phyloP scores from a whole-genome alignment of 2,113 vertebrate species.

The Eidolon helvum region DNA sequence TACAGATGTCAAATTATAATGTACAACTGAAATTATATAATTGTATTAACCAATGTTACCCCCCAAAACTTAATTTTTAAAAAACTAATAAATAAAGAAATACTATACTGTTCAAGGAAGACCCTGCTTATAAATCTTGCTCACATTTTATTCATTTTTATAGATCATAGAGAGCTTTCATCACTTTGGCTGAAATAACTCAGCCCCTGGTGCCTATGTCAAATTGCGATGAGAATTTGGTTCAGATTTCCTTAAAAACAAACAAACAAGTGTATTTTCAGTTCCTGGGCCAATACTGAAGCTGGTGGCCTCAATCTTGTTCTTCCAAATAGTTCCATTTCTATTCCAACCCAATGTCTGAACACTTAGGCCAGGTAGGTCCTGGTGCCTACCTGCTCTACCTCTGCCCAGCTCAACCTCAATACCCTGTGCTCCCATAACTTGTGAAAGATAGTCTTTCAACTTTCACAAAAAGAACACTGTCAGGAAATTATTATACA shows the following conservation, averaged over 20 bases:
- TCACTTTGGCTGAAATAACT: not conserved
- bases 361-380: not conserved
- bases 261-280: not conserved
- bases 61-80: too few relatives aligned
- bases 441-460: not conserved
- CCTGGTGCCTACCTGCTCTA: not conserved
- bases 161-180: not conserved
- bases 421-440: not conserved
- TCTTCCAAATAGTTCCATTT: not conserved
- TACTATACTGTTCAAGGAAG: not conserved
- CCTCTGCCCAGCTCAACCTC: not conserved
- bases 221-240: not conserved
- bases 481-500: conserved; percentile 13
- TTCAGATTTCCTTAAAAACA: not conserved
- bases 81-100: too few relatives aligned
- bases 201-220: not conserved
- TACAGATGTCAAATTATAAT: too few relatives aligned
- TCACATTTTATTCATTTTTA: not conserved
- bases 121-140: not conserved
- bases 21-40: too few relatives aligned
- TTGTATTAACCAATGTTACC: too few relatives aligned
- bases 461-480: not conserved
- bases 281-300: not conserved
- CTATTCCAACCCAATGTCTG: not conserved
- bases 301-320: not conserved